A percentile compares a stretch with the other conserved stretches of the same genome.
phyloP scores from a whole-genome alignment of 2,888 invertebrate species.

The Rotaria magnacalcarata region DNA sequence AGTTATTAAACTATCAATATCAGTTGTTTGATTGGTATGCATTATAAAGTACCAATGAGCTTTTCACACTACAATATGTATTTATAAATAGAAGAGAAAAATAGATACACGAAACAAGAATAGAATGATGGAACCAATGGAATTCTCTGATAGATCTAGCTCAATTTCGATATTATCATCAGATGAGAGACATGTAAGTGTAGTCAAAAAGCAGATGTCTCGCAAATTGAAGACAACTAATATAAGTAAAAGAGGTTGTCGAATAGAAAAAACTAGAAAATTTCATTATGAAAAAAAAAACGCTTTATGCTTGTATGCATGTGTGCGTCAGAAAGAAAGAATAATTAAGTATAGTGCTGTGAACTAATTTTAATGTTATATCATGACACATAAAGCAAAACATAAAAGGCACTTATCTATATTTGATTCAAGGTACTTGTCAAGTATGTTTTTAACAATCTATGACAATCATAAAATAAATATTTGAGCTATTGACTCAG shows the following conservation, averaged over 20 bases:
- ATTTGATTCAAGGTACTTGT: no score
- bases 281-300: neutral
- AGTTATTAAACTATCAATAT: neutral
- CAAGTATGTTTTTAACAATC: no score
- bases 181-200: neutral
- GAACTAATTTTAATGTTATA: neutral
- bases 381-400: neutral
- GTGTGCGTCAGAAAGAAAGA: neutral
- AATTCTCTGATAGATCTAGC: no score
- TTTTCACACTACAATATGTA: neutral
- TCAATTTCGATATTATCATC: neutral
- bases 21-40: neutral
- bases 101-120: neutral
- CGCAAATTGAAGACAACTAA: neutral
- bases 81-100: neutral
- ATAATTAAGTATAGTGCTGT: neutral
- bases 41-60: neutral
- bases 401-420: no score
- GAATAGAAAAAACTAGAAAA: neutral
- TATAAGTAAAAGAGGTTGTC: neutral
- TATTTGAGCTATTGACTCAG: no score
- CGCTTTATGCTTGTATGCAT: neutral
- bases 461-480: no score
- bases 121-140: no score
- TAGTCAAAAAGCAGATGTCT: neutral